A percentile compares a stretch with the other conserved stretches of the same genome.
phyloP scores from a whole-genome alignment of 2,797 vertebrate genomes.

The Falco concolor region DNA sequence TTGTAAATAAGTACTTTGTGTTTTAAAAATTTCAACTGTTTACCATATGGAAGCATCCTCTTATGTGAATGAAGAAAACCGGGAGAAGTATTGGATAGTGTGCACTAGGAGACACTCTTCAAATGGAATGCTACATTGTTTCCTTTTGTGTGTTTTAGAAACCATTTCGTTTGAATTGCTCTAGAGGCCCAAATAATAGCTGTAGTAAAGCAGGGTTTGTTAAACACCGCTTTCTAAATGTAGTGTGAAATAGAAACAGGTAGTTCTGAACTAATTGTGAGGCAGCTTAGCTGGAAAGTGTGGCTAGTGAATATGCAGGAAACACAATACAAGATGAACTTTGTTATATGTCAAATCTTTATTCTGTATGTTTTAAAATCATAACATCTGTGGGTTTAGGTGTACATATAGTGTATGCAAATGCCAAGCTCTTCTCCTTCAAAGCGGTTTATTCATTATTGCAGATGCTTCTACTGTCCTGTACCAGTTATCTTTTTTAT shows the following conservation, averaged over 20 bases:
- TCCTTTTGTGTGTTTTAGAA: background rate
- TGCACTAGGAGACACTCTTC: background rate
- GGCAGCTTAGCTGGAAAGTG: background rate
- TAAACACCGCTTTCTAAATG: background rate
- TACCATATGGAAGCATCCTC: background rate
- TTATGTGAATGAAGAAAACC: background rate
- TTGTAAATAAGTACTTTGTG: background rate
- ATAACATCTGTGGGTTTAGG: background rate
- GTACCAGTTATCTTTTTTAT: constrained; percentile 4
- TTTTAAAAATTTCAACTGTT: background rate
- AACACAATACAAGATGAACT: background rate
- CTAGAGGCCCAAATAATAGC: background rate
- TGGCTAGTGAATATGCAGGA: background rate
- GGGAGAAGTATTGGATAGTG: background rate
- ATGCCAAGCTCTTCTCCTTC: background rate
- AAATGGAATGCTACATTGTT: background rate
- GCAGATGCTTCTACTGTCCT: constrained; percentile 15
- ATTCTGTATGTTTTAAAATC: constrained; percentile 19
- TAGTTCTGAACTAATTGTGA: background rate
- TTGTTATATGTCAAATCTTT: constrained; percentile 35
- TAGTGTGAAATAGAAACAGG: background rate
- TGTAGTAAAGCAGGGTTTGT: background rate
- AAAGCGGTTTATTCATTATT: background rate
- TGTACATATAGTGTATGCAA: background rate
- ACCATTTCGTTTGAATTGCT: background rate